Evolutionary conservation across 2,888 invertebrate genomes (phyloP), one percentile per base, ranked within the genome.

Genomic region (Acleris cristana): DNA sequence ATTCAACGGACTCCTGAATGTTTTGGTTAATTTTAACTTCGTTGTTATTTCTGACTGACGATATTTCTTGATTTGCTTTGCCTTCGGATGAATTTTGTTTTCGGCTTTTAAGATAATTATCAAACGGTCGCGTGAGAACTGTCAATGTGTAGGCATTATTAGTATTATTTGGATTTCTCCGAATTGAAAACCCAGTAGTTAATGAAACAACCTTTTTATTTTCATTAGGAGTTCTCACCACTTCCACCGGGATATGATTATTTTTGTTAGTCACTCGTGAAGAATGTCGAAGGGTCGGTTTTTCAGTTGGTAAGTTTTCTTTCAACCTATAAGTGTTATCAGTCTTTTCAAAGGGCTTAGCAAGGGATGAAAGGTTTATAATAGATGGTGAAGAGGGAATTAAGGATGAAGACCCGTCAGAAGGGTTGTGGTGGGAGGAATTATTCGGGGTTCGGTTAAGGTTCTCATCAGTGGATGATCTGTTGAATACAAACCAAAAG

Each of bases 401-500:
- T 78, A 84, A 81, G 78, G 80, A 79, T 79, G 80, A 82, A 71
- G 85, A 77, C 70, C 82, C 82, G 75, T 87, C 76, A 83, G 78
- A 76, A 77, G 93, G 92, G 74, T 90, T 91, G 80, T 90, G 86
- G 84, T 53, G 87, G 87, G 79, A 88, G 72, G 92, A 79, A 83
- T 88, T 80, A 77, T 82, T 80, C 73, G 90, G 83, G 75, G 79
- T 80, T 70, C 79, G 85, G 78, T 78, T 85, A 78, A 86, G 87
- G 86, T 80, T 92, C 87, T 92, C 91, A 88, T 91, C 90, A 84
- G 91, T 88, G 81, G 93, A 88, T 87, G 90, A 93, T 93, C 93
- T 93, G 93, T 92, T 89, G 90, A 93, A 92, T 91, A 92, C 81
- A 93, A 92, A 92, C 89, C 89, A 90, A 86, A 90, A 90, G 83